Conservation (phyloP, 2,113 vertebrate genomes). For the Bombycilla garrulus region DNA sequence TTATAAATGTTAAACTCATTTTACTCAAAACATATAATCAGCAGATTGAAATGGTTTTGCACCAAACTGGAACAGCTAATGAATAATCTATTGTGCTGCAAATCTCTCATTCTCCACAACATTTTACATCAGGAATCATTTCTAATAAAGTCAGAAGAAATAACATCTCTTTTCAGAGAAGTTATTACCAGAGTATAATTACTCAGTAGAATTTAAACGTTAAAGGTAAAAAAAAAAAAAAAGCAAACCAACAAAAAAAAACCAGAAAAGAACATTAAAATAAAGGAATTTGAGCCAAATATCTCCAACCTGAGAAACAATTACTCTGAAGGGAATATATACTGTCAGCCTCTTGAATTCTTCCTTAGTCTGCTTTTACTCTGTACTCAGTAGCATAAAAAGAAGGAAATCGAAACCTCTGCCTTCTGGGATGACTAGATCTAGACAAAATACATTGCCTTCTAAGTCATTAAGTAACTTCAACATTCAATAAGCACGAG, state of each 20-base stretch:
- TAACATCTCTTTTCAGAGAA: conserved; percentile 23
- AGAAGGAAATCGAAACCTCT: conserved; percentile 1
- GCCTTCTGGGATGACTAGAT: not conserved
- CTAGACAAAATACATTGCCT: not conserved
- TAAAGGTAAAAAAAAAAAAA: not conserved
- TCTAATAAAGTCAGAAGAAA: conserved; percentile 18
- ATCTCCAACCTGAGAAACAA: not conserved
- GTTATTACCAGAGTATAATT: not conserved
- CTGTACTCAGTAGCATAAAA: not conserved
- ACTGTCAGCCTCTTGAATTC: not conserved
- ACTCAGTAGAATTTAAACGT: conserved; percentile 14
- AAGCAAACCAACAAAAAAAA: too few species aligned
- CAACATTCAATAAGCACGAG: not conserved
- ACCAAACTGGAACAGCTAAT: conserved; percentile 25
- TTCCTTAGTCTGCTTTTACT: not conserved
- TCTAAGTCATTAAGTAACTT: conserved; percentile 5
- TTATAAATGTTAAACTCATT: conserved; percentile 2
- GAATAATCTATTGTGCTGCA: conserved; percentile 34
- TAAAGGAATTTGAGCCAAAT: not conserved
- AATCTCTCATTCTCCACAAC: not conserved
- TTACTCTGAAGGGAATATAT: not conserved
- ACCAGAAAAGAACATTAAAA: not conserved
- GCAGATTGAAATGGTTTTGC: conserved; percentile 3
- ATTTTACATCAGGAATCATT: conserved; percentile 33
- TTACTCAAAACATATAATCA: conserved; percentile 33